Conservation (phyloP, 1,140 invertebrate genomes). For the Rhagoletis pomonella region DNA sequence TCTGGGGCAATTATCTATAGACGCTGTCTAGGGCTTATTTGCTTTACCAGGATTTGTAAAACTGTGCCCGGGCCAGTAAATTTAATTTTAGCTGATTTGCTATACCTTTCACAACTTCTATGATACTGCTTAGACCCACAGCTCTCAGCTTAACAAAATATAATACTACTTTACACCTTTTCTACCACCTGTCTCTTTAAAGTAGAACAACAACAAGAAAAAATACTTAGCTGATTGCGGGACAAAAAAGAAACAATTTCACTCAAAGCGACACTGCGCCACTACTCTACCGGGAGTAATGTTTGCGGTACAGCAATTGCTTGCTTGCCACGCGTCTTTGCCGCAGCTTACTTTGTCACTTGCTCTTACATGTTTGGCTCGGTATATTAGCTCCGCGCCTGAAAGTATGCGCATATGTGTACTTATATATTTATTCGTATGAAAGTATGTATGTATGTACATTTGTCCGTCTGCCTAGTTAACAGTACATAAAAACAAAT, state of each 20-base stretch:
- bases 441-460: not conserved
- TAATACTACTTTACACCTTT: no score
- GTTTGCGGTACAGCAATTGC: not conserved
- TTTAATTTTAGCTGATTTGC: no score
- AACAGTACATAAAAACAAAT: conserved; percentile 62
- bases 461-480: not conserved
- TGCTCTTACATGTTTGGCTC: not conserved
- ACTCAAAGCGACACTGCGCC: not conserved
- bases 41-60: no score
- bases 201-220: no score
- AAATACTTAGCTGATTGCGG: not conserved
- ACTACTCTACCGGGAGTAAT: conserved; percentile 3
- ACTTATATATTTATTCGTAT: not conserved
- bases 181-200: not conserved
- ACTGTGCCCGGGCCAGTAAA: no score
- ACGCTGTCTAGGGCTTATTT: no score
- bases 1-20: no score
- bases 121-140: no score
- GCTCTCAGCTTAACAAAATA: no score
- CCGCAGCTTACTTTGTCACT: not conserved
- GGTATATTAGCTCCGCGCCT: not conserved
- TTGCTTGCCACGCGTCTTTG: not conserved
- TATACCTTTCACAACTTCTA: no score
- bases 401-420: not conserved
- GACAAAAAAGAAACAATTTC: not conserved